Percentiles rank a stretch among this genome's conserved stretches.
phyloP scores from a whole-genome alignment of 30 jellyfish, hydroid and myxozoan species.

The Aurelia aurita region DNA sequence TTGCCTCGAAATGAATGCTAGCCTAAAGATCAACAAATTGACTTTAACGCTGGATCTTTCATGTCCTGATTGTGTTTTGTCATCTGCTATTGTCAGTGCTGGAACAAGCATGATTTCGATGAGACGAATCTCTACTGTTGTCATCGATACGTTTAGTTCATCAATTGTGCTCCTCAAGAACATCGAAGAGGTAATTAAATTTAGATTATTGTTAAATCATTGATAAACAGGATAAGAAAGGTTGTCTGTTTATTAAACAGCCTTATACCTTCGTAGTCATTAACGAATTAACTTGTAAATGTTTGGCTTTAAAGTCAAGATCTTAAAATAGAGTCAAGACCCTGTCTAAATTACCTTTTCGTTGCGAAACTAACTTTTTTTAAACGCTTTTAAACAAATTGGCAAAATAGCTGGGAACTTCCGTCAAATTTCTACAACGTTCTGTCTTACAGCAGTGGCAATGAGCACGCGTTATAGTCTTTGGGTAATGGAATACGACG shows the following conservation, averaged over 20 bases:
- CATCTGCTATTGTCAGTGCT: constrained; percentile 67
- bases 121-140: constrained; percentile 45
- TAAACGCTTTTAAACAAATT: too few species aligned
- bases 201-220: background rate
- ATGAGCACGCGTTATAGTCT: too few species aligned
- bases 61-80: constrained; percentile 43
- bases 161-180: constrained; percentile 36
- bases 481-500: too few species aligned
- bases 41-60: constrained; percentile 37
- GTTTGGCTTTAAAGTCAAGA: background rate
- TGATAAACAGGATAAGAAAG: too few species aligned
- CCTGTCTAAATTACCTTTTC: too few species aligned
- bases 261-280: too few species aligned
- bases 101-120: constrained; percentile 61
- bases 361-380: too few species aligned
- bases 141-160: constrained; percentile 1
- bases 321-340: background rate
- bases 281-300: background rate
- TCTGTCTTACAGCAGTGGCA: too few species aligned
- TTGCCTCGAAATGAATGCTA: constrained; percentile 66
- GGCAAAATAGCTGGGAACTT: too few species aligned
- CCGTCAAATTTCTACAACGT: too few species aligned
- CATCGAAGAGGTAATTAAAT: constrained; percentile 37
- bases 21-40: constrained; percentile 44
- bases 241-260: too few species aligned